Percentiles rank a stretch among this genome's conserved stretches.
phyloP scores from a whole-genome alignment of 2,113 vertebrate species.

The Malurus cyaneus region DNA sequence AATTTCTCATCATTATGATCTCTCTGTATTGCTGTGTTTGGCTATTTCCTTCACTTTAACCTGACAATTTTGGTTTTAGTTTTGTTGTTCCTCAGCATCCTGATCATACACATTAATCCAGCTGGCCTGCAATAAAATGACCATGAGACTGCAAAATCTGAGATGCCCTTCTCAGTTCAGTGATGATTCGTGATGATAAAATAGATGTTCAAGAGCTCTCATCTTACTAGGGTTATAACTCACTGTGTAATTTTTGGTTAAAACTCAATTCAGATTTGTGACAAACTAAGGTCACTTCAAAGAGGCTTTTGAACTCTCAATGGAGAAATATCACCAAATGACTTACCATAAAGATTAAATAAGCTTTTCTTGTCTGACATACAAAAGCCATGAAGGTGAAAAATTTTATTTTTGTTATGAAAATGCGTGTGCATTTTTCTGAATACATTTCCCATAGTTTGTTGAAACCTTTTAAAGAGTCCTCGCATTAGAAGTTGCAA shows the following conservation, averaged over 20 bases:
- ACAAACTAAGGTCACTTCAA: neutral
- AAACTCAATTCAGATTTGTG: neutral
- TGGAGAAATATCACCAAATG: neutral
- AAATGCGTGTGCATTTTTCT: neutral
- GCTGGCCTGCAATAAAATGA: neutral
- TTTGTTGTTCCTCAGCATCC: neutral
- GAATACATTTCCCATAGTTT: neutral
- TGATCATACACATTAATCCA: neutral
- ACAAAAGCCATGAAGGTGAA: neutral
- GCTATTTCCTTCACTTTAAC: neutral
- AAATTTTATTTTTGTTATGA: neutral
- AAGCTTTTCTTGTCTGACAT: neutral
- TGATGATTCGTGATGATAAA: neutral
- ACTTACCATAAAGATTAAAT: neutral
- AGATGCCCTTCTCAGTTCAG: constrained; percentile 32
- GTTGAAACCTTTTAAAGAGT: neutral
- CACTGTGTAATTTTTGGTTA: neutral
- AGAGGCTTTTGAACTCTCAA: neutral
- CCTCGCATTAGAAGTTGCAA: neutral
- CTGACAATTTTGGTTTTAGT: neutral
- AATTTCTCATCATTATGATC: neutral
- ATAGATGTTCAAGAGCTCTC: neutral
- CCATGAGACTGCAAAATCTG: neutral
- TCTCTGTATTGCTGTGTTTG: neutral
- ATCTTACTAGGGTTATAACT: neutral